Conservation (phyloP, 1,140 invertebrate species). For the Schlechtendalia chinensis region DNA sequence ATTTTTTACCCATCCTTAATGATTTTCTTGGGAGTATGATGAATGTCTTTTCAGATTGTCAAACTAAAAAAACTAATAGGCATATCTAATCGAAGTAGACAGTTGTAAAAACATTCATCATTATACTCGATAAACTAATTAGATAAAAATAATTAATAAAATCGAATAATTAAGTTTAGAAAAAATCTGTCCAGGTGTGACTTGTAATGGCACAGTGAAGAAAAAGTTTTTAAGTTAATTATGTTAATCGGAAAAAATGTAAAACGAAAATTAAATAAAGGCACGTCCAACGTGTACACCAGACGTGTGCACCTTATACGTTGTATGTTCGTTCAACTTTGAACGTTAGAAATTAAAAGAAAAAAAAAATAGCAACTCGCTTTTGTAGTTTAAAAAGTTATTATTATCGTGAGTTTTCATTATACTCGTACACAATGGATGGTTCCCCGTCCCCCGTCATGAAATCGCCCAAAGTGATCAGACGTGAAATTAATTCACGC, state of each 20-base stretch:
- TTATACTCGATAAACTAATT: background rate
- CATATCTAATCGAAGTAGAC: background rate
- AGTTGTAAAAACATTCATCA: background rate
- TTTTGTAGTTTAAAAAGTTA: too few species aligned
- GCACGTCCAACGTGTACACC: too few species aligned
- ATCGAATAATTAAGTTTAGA: background rate
- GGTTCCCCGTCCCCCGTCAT: too few species aligned
- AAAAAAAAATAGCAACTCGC: too few species aligned
- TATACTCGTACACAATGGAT: too few species aligned
- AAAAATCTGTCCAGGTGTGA: background rate
- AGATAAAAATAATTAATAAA: background rate
- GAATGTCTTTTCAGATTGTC: background rate
- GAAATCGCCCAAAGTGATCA: background rate
- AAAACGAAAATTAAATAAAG: too few species aligned
- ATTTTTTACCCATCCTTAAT: background rate
- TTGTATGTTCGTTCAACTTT: too few species aligned
- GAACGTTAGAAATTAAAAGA: too few species aligned
- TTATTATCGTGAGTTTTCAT: too few species aligned
- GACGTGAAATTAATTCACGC: constrained; percentile 12
- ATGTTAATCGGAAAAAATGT: too few species aligned
- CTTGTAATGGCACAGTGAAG: background rate
- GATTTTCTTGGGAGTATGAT: background rate
- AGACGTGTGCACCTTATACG: too few species aligned
- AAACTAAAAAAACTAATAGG: background rate
- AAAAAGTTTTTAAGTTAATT: too few species aligned